Conservation (phyloP, 2,888 invertebrate genomes). For the Latheticus oryzae region DNA sequence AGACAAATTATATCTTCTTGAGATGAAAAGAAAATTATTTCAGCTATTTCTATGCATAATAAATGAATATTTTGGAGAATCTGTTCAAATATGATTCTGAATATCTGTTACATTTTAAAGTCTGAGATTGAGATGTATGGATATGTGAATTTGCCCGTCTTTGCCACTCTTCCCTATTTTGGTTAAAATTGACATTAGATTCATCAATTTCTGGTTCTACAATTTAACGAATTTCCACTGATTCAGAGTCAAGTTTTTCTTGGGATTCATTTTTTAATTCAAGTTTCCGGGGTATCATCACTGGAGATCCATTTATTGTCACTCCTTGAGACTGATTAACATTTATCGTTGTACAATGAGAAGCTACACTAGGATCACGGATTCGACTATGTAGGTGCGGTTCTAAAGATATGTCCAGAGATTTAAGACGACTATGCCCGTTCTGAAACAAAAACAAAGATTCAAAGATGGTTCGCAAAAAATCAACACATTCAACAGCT, state of each 20-base stretch:
- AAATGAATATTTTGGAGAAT: no score
- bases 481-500: background rate
- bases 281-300: conserved; percentile 26
- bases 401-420: conserved; percentile 50
- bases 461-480: background rate
- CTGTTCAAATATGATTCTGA: conserved; percentile 62
- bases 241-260: conserved; percentile 35
- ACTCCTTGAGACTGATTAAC: conserved; percentile 53
- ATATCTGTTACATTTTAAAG: conserved; percentile 61
- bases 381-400: conserved; percentile 43
- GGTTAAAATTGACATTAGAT: conserved; percentile 65
- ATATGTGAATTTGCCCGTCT: conserved; percentile 68
- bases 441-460: conserved; percentile 54
- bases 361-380: conserved; percentile 48
- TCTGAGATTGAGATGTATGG: conserved; percentile 55
- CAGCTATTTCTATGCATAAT: no score
- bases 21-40: no score
- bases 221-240: conserved; percentile 42
- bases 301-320: conserved; percentile 52
- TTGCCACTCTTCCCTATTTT: conserved; percentile 73
- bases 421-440: conserved; percentile 51
- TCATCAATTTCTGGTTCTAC: conserved; percentile 59
- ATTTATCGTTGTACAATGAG: conserved; percentile 56
- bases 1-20: no score
- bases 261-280: conserved; percentile 27